Evolutionary conservation across 2,113 vertebrate species (phyloP), one percentile per base, ranked within the genome.

Genomic region (Chaenogobius annularis): DNA sequence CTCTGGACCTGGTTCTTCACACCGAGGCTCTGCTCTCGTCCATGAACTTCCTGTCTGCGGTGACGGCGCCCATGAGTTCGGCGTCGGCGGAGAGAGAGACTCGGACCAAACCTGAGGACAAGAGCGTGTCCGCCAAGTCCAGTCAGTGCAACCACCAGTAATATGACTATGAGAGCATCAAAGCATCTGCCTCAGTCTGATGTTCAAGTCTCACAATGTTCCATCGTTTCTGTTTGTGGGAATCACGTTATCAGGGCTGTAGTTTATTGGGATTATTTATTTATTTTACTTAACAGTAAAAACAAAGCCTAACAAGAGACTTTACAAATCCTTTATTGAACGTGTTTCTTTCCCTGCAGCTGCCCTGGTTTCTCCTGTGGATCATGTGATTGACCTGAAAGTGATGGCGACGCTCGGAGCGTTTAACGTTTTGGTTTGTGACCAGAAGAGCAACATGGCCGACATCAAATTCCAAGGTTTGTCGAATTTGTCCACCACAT

Each of bases 1-100:
- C 95, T 26, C 91, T 99, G 62, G 93, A 98, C 78, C 54, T 98
- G 48, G 84, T 96, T 10, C 95, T 99, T 35, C 97, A 99, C 88
- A 95, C 95, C 1, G 95, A 99, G 83, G 96, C 96, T 74, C 93
- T 99, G 63, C 94, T 99, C 69, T 99, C 96, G 1, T 74, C 95
- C 43, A 87, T 98, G 81, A 91, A 95, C 86, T 97, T 98, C 87
- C 79, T 99, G 58, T 93, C 95, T 0, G 84, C 86, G 6, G 85
- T 92, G 10, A 14, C 95, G 83, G 91, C 95, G 10, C 93, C 91
- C 0, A 65, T 80, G 63, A 87, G 79, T 3, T 23, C 79, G 11
- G 35, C 87, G 0, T 72, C 81, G 46, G 43, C 89, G 26, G 93
- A 94, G n/a, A 95, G 83, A 81, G 88, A 90, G 1, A 63, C 69